Evolutionary conservation across 2,888 invertebrate genomes (phyloP).

Genomic region (Ormyrus labotus): DNA sequence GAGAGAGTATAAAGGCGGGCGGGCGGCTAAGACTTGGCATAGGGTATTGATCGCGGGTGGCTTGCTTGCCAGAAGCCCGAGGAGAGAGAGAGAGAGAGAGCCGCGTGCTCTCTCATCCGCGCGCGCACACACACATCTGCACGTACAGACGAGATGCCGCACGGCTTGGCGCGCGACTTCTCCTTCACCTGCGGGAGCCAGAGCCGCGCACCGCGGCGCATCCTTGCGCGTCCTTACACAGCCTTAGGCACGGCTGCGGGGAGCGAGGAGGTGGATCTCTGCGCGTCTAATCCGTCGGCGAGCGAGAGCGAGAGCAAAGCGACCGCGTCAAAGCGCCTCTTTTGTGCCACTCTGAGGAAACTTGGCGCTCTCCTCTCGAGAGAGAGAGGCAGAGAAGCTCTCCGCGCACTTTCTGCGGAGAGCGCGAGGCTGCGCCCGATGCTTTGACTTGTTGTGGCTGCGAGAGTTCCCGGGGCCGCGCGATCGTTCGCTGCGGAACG

Average conservation of each 20-base stretch:
- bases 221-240: conserved; percentile 65
- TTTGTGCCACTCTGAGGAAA: conserved; percentile 32
- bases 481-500: background rate
- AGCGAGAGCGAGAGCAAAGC: conserved; percentile 25
- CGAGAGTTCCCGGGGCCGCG: conserved; percentile 33
- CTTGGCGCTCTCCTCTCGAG: conserved; percentile 1
- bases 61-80: too few species aligned
- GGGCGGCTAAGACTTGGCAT: background rate
- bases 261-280: background rate
- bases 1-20: background rate
- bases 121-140: background rate
- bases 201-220: conserved; percentile 55
- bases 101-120: background rate
- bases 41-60: conserved; percentile 20
- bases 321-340: conserved; percentile 54
- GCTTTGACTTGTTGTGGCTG: background rate
- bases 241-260: background rate
- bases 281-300: conserved; percentile 48
- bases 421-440: conserved; percentile 5
- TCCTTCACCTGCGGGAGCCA: conserved; percentile 68
- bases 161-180: conserved; percentile 59
- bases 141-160: background rate
- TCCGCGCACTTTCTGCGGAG: background rate
- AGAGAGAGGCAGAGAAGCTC: conserved; percentile 8
- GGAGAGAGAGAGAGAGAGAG: background rate